phyloP scores from a whole-genome alignment of 2,888 invertebrate species.

The Salticus scenicus region DNA sequence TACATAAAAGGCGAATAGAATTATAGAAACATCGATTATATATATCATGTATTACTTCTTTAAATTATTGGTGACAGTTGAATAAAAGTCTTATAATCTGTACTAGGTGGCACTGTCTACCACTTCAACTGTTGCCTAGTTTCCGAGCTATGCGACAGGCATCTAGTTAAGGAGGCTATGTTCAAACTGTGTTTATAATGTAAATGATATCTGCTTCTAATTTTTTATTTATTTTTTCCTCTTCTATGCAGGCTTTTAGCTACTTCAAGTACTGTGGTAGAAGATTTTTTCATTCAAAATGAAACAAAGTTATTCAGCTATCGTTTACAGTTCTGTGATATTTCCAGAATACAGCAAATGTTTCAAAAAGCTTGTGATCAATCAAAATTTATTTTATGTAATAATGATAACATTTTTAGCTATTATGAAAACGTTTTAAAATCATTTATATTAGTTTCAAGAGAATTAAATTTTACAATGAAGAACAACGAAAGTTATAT shows the following conservation, averaged over 20 bases:
- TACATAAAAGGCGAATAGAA: no score
- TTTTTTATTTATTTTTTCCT: no score
- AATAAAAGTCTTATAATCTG: no score
- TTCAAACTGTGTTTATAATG: no score
- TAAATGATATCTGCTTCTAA: no score
- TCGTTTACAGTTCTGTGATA: slow-evolving; percentile 47
- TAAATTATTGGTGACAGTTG: no score
- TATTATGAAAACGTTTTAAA: slow-evolving; percentile 18
- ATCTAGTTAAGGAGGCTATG: no score
- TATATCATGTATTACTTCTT: no score
- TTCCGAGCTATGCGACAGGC: no score
- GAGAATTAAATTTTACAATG: slow-evolving; percentile 12
- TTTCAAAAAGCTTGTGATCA: slow-evolving; percentile 18
- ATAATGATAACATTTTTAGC: neutral
- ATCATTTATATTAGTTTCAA: neutral
- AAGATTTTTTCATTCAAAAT: slow-evolving; percentile 41
- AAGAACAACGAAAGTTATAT: neutral
- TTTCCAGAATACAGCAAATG: neutral
- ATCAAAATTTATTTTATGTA: neutral
- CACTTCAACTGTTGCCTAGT: no score
- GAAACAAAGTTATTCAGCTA: slow-evolving; percentile 53
- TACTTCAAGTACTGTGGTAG: neutral
- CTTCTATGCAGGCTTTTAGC: slow-evolving; percentile 40
- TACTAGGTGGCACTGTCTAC: no score
- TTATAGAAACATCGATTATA: no score